Conservation (phyloP, 2,888 invertebrate species). For the Tortricodes alternella region DNA sequence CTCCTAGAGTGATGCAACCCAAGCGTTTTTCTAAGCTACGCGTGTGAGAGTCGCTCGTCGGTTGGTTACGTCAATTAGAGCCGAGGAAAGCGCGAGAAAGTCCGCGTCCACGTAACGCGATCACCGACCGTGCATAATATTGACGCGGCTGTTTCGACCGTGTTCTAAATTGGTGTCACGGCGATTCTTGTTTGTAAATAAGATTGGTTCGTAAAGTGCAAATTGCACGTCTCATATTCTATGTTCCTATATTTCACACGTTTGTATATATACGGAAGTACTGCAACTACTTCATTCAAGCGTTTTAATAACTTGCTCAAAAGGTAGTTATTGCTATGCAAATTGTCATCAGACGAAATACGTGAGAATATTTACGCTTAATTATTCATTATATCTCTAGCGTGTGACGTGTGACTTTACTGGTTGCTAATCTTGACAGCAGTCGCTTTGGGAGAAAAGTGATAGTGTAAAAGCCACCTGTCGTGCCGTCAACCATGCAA, state of each 20-base stretch:
- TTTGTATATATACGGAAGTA: constrained; percentile 31
- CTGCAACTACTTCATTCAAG: not conserved
- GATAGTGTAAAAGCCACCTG: constrained; percentile 53
- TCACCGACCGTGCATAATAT: constrained; percentile 49
- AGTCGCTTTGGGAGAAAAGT: constrained; percentile 66
- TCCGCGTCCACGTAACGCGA: constrained; percentile 66
- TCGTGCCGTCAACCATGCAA: constrained; percentile 43
- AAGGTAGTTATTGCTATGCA: no score
- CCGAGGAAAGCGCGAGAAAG: constrained; percentile 80
- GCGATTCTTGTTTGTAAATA: constrained; percentile 76
- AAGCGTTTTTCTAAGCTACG: constrained; percentile 71
- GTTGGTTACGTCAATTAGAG: constrained; percentile 77
- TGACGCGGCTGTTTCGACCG: constrained; percentile 45
- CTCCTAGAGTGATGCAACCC: constrained; percentile 78
- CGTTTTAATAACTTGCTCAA: no score
- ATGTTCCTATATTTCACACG: constrained; percentile 43
- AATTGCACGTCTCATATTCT: constrained; percentile 51
- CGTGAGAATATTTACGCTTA: not conserved
- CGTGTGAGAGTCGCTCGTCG: constrained; percentile 75
- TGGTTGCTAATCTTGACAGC: not conserved
- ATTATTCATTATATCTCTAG: no score
- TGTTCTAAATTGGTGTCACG: constrained; percentile 65
- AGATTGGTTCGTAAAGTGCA: constrained; percentile 44
- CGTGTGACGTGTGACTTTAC: constrained; percentile 1
- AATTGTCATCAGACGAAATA: no score